Evolutionary conservation across 2,113 vertebrate genomes (phyloP).

Genomic region (Nematolebias whitei): DNA sequence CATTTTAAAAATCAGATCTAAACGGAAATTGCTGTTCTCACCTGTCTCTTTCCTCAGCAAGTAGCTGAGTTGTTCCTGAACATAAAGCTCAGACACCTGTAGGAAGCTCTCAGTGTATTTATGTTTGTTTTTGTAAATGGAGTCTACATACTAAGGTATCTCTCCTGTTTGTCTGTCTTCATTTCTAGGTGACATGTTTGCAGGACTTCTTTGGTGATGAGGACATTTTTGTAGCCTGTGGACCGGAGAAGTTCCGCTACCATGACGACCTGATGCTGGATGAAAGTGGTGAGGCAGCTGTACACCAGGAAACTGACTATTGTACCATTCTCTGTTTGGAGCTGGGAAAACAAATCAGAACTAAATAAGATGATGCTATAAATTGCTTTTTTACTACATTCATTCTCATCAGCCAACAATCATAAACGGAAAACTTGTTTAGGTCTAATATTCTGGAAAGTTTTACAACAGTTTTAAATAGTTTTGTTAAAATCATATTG

Average conservation of each 20-base stretch:
- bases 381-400: too few relatives aligned
- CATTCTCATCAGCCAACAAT: too few relatives aligned
- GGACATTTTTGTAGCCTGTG: conserved; percentile 95
- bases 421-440: too few relatives aligned
- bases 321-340: neutral
- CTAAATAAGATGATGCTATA: too few relatives aligned
- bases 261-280: conserved; percentile 97
- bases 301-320: neutral
- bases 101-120: neutral
- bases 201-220: conserved; percentile 98
- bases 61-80: neutral
- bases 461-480: too few relatives aligned
- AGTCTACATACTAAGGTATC: neutral
- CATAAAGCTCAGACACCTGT: neutral
- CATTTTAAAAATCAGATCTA: neutral
- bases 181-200: conserved; percentile 88
- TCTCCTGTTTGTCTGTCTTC: conserved; percentile 8
- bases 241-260: conserved; percentile 94
- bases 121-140: neutral
- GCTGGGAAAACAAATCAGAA: too few relatives aligned
- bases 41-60: neutral
- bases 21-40: neutral
- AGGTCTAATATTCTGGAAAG: too few relatives aligned
- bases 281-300: conserved; percentile 86
- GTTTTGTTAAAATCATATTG: too few relatives aligned